These are phyloP conservation scores for Protaetia brevitarsis DNA, from an alignment of 1,140 invertebrate species.

Conservation along the genomic window DNA sequence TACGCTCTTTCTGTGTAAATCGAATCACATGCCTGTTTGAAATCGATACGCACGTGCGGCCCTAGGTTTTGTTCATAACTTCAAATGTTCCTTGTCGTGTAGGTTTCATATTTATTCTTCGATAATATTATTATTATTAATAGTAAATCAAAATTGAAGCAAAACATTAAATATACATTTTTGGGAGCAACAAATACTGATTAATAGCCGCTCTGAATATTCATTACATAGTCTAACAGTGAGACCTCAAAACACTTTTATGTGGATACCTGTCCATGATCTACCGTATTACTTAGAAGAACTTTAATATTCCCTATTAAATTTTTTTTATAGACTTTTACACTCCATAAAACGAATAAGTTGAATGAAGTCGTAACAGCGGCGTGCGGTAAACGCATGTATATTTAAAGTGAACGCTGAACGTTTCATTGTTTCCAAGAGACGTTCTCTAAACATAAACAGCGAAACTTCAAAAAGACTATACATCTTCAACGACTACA, in stretches of 20 bases:
- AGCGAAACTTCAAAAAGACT: constrained; percentile 14
- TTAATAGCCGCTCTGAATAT: no score
- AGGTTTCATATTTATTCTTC: no score
- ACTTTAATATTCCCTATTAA: constrained; percentile 13
- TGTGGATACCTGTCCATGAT: neutral
- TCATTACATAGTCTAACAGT: neutral
- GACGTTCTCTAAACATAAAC: constrained; percentile 14
- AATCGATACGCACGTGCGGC: no score
- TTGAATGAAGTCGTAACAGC: constrained; percentile 8
- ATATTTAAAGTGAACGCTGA: constrained; percentile 16
- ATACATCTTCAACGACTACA: constrained; percentile 12
- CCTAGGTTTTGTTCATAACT: no score
- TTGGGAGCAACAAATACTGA: no score
- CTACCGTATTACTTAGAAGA: neutral
- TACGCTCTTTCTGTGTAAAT: no score
- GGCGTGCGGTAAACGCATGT: neutral
- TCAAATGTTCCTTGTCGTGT: no score
- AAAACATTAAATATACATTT: no score
- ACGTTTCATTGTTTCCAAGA: constrained; percentile 17
- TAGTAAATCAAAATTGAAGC: no score
- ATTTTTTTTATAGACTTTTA: constrained; percentile 8
- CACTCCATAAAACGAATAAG: constrained; percentile 12
- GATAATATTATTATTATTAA: no score
- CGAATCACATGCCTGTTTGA: no score
- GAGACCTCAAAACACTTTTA: neutral